phyloP scores from a whole-genome alignment of 2,113 vertebrate species.

The Pogonocichla stellata region DNA sequence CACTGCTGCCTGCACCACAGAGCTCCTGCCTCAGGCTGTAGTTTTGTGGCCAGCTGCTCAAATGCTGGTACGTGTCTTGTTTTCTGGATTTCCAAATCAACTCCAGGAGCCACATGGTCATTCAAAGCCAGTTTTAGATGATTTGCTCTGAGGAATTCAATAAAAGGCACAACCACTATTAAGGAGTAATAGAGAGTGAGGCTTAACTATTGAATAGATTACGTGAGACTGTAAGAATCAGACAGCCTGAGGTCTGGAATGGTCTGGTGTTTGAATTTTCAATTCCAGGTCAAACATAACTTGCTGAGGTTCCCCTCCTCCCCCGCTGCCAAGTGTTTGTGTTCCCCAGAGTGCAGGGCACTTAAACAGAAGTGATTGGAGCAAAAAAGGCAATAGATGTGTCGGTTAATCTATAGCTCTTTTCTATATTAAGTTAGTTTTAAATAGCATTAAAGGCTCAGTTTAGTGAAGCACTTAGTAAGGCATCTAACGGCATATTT shows the following conservation, averaged over 20 bases:
- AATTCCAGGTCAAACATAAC: slow-evolving; percentile 4
- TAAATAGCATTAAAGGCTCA: slow-evolving; percentile 60
- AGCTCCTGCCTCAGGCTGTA: neutral
- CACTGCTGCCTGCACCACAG: neutral
- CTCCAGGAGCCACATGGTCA: neutral
- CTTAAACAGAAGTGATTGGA: slow-evolving; percentile 18
- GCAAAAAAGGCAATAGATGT: slow-evolving; percentile 8
- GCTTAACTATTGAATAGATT: neutral
- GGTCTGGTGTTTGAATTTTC: neutral
- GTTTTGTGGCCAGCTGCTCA: neutral
- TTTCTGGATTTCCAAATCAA: slow-evolving; percentile 11
- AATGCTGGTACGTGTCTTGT: neutral
- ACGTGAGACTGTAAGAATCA: neutral
- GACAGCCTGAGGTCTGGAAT: neutral
- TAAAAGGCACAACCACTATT: neutral
- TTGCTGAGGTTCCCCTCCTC: neutral
- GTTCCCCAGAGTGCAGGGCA: neutral
- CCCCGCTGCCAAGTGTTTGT: neutral
- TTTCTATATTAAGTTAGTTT: slow-evolving; percentile 58
- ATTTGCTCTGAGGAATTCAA: slow-evolving; percentile 2
- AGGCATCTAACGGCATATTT: slow-evolving; percentile 55
- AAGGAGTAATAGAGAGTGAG: neutral
- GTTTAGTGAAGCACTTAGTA: slow-evolving; percentile 49
- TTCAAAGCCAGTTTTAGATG: neutral
- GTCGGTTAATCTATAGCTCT: slow-evolving; percentile 42